Percentiles rank a stretch among this genome's conserved stretches.
Conservation (phyloP, 2,888 invertebrate genomes). For the Polydrusus cervinus region DNA sequence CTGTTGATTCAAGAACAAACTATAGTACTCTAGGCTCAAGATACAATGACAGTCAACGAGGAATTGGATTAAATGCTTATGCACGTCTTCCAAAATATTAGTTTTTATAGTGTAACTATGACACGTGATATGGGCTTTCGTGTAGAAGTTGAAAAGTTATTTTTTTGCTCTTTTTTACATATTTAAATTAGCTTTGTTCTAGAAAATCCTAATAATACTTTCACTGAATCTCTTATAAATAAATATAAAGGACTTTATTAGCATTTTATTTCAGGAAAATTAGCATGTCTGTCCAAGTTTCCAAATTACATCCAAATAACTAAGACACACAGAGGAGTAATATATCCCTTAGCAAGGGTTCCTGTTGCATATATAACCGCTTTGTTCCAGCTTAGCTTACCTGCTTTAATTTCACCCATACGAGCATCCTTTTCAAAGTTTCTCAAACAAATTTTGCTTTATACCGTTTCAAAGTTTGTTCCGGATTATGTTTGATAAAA, state of each 20-base stretch:
- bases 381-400: background rate
- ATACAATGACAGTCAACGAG: too few relatives aligned
- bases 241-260: background rate
- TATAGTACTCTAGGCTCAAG: too few relatives aligned
- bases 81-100: too few relatives aligned
- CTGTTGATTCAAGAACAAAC: too few relatives aligned
- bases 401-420: slow-evolving; percentile 4
- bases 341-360: slow-evolving; percentile 4
- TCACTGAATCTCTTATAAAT: too few relatives aligned
- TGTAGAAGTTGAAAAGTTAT: too few relatives aligned
- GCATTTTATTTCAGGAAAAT: slow-evolving; percentile 7
- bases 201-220: too few relatives aligned
- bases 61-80: too few relatives aligned
- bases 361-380: slow-evolving; percentile 7
- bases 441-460: slow-evolving; percentile 11
- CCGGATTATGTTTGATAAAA: slow-evolving; percentile 10
- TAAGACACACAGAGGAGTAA: slow-evolving; percentile 7
- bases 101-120: too few relatives aligned
- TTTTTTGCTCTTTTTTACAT: too few relatives aligned
- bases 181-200: too few relatives aligned
- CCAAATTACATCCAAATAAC: slow-evolving; percentile 2
- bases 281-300: slow-evolving; percentile 2
- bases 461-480: slow-evolving; percentile 12
- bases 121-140: too few relatives aligned
- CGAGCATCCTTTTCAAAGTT: slow-evolving; percentile 15